Percentiles rank a stretch among this genome's conserved stretches.
Evolutionary conservation across 2,113 vertebrate species (phyloP).

Genomic region (Brachyhypopomus gauderio): DNA sequence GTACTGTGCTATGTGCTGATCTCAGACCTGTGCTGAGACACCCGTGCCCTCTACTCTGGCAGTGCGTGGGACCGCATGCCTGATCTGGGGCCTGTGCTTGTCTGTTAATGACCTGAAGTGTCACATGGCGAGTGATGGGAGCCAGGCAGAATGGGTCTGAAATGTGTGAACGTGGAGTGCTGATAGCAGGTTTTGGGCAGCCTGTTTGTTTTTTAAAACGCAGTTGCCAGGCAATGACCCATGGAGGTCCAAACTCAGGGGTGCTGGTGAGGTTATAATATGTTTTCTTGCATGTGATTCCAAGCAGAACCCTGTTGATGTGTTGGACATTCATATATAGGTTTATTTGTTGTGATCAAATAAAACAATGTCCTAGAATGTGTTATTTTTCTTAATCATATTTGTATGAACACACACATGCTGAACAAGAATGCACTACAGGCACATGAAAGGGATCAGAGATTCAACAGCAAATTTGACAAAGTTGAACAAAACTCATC

Average conservation of each 20-base stretch:
- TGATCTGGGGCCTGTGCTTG: constrained; percentile 19
- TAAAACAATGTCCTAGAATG: neutral
- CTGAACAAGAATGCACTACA: neutral
- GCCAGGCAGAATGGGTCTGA: constrained; percentile 68
- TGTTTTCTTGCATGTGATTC: constrained; percentile 11
- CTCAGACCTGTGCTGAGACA: neutral
- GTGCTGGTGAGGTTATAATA: constrained; percentile 22
- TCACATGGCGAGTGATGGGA: constrained; percentile 75
- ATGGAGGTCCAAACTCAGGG: constrained; percentile 45
- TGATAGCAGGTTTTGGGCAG: constrained; percentile 75
- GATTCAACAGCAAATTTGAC: neutral
- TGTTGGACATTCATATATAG: neutral
- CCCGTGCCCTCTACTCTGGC: neutral
- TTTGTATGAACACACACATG: neutral
- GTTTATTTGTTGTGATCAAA: neutral
- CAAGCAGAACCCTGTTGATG: neutral
- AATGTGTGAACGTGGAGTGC: constrained; percentile 75
- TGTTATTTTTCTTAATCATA: neutral
- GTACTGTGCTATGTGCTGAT: neutral
- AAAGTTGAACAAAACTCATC: no score
- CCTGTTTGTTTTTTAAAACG: constrained; percentile 57
- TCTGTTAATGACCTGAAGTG: constrained; percentile 74
- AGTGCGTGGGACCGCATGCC: neutral
- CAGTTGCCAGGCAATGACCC: constrained; percentile 51
- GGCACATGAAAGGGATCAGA: neutral